A percentile compares a stretch with the other conserved stretches of the same genome.
Conservation (phyloP, 92 coral and sea anemone species). For the Siderastrea siderea region DNA sequence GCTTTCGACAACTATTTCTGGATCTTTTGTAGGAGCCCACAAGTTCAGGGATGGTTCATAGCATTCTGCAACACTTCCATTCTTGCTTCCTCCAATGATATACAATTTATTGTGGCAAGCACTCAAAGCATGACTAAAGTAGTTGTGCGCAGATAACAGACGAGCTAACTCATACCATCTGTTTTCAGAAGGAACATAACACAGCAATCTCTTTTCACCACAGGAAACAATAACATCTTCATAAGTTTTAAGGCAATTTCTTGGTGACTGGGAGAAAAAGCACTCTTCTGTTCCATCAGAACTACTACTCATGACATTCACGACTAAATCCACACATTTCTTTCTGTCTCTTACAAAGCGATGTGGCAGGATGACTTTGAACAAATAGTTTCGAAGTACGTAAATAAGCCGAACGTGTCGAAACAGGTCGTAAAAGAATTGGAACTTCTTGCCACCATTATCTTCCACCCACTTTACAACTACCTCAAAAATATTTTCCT, state of each 20-base stretch:
- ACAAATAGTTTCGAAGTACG: not conserved
- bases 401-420: not conserved
- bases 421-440: not conserved
- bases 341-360: not conserved
- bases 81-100: not conserved
- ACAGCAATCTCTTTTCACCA: not conserved
- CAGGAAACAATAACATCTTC: slow-evolving; percentile 22
- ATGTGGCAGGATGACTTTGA: not conserved
- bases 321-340: not conserved
- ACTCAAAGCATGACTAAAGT: not conserved
- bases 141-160: not conserved
- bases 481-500: slow-evolving; percentile 2
- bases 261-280: not conserved
- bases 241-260: slow-evolving; percentile 13
- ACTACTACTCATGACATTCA: not conserved
- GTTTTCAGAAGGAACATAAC: slow-evolving; percentile 27
- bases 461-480: slow-evolving; percentile 5
- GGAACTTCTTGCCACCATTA: not conserved
- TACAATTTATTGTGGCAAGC: not conserved
- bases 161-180: slow-evolving; percentile 17
- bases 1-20: not conserved
- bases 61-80: not conserved
- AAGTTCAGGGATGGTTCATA: not conserved
- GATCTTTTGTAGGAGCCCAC: not conserved
- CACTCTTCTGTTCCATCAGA: slow-evolving; percentile 9